Conservation (phyloP, 2,888 invertebrate genomes). For the Coronaproctus castanopsis region DNA sequence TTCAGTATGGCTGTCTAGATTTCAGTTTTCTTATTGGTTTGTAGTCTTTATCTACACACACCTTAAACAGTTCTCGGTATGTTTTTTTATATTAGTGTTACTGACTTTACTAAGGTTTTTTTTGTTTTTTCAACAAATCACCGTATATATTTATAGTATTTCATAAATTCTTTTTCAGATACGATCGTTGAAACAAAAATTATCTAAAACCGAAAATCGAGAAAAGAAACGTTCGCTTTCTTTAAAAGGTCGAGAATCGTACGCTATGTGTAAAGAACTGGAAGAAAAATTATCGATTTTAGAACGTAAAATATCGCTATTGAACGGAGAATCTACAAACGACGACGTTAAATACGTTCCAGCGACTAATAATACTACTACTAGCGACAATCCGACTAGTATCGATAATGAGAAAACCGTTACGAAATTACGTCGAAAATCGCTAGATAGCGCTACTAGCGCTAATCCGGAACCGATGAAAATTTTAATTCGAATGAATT, state of each 20-base stretch:
- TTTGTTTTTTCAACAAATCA: no score
- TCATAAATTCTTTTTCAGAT: conserved; percentile 23
- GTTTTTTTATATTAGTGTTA: no score
- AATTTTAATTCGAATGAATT: conserved; percentile 50
- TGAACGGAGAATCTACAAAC: conserved; percentile 32
- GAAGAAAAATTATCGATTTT: conserved; percentile 66
- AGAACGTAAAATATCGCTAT: conserved; percentile 49
- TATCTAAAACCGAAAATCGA: conserved; percentile 52
- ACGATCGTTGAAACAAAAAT: conserved; percentile 53
- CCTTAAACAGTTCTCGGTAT: no score
- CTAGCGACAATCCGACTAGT: conserved; percentile 24
- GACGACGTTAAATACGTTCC: background rate
- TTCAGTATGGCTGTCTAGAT: no score
- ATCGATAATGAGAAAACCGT: conserved; percentile 28
- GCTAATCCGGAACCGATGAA: conserved; percentile 66
- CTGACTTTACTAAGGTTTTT: no score
- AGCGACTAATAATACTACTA: background rate
- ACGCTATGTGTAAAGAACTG: conserved; percentile 59
- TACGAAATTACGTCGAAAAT: conserved; percentile 44
- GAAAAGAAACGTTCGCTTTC: conserved; percentile 66
- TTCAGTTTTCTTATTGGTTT: no score
- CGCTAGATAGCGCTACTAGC: conserved; percentile 46
- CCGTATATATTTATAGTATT: no score
- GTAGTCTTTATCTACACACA: no score
- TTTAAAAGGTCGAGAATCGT: conserved; percentile 52